These are phyloP conservation scores for Tetropium fuscum DNA, from an alignment of 2,888 invertebrate species.

Conservation along the genomic window DNA sequence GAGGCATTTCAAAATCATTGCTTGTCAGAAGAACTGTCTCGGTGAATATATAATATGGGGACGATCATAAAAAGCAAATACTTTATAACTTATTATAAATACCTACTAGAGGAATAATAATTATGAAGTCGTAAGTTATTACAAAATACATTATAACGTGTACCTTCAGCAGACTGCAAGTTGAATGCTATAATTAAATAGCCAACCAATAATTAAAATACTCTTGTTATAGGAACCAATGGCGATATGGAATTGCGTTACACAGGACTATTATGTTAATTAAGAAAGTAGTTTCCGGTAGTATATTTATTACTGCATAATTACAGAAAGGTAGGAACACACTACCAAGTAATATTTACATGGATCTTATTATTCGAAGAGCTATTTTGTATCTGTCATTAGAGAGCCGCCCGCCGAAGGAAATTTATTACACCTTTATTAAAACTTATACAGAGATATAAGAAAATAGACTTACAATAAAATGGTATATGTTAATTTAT, in stretches of 20 bases:
- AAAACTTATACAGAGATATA: not conserved
- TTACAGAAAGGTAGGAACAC: conserved; percentile 6
- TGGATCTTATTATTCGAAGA: not conserved
- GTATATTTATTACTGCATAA: conserved; percentile 8
- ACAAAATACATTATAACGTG: conserved; percentile 29
- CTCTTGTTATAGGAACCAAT: conserved; percentile 26
- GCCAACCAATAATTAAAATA: conserved; percentile 24
- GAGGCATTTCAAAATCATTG: too few species aligned
- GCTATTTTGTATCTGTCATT: not conserved
- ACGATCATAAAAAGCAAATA: too few species aligned
- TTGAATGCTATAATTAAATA: conserved; percentile 30
- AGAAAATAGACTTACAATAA: conserved; percentile 32
- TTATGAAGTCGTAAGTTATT: conserved; percentile 30
- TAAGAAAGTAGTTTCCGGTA: conserved; percentile 36
- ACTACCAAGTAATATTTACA: not conserved
- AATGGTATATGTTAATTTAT: conserved; percentile 40
- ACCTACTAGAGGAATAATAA: too few species aligned
- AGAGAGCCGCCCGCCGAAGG: not conserved
- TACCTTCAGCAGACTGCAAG: conserved; percentile 21
- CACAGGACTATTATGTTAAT: conserved; percentile 44
- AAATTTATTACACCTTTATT: conserved; percentile 11
- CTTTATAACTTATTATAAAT: too few species aligned
- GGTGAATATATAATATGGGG: too few species aligned
- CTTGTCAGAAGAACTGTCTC: too few species aligned
- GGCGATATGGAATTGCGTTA: conserved; percentile 36